These are phyloP conservation scores for Heliconius ethilla DNA, from an alignment of 2,888 invertebrate species.

Conservation along the genomic window DNA sequence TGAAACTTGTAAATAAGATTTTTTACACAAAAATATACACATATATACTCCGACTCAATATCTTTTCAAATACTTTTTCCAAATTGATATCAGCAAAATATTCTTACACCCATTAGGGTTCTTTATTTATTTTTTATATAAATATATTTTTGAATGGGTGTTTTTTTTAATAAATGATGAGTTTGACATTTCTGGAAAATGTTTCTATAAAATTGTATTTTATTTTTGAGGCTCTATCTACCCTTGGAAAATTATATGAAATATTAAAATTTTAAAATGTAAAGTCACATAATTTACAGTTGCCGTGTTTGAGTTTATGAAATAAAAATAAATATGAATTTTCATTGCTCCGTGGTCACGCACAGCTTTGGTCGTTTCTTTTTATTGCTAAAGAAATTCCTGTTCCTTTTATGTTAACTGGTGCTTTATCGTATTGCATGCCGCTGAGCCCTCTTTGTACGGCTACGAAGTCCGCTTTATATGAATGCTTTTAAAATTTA, in stretches of 20 bases:
- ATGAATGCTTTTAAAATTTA: conserved; percentile 18
- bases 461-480: conserved; percentile 24
- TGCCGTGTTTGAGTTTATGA: conserved; percentile 53
- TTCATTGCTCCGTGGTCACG: conserved; percentile 68
- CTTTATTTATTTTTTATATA: not conserved
- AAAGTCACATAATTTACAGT: conserved; percentile 35
- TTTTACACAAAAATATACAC: not conserved
- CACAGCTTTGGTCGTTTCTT: conserved; percentile 65
- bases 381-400: conserved; percentile 68
- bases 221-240: not conserved
- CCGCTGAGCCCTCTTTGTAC: conserved; percentile 57
- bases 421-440: conserved; percentile 74
- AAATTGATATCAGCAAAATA: not conserved
- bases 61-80: not conserved
- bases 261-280: conserved; percentile 28
- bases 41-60: not conserved
- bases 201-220: not conserved
- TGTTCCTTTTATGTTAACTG: conserved; percentile 73
- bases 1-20: not conserved
- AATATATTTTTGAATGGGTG: not conserved
- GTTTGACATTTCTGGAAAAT: not conserved
- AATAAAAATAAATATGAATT: conserved; percentile 72
- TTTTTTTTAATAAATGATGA: not conserved
- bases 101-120: not conserved
- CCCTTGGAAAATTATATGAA: conserved; percentile 8